Evolutionary conservation across 2,888 invertebrate species (phyloP).

Genomic region (Linyphia triangularis): DNA sequence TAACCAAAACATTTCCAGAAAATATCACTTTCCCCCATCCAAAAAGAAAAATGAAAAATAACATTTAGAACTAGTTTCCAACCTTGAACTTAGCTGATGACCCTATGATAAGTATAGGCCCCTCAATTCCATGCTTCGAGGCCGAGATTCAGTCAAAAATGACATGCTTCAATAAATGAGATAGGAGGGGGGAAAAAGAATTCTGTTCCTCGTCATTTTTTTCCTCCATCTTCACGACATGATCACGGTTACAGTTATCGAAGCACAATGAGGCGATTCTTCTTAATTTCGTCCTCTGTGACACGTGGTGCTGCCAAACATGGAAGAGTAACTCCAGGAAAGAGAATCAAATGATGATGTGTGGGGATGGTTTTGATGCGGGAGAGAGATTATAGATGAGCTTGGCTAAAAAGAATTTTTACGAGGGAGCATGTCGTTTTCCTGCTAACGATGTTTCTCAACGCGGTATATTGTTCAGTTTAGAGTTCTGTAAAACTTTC

Average conservation of each 20-base stretch:
- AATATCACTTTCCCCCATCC: not conserved
- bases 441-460: too few relatives aligned
- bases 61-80: not conserved
- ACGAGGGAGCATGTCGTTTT: too few relatives aligned
- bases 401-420: not conserved
- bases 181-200: not conserved
- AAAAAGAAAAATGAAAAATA: too few relatives aligned
- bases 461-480: too few relatives aligned
- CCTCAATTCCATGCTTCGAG: not conserved
- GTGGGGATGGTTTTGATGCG: not conserved
- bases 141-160: conserved; percentile 8
- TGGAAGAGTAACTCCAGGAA: not conserved
- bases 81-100: conserved; percentile 4
- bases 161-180: not conserved
- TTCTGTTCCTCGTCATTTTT: not conserved
- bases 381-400: not conserved
- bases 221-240: not conserved
- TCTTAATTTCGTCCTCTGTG: too few relatives aligned
- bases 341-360: conserved; percentile 1
- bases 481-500: too few relatives aligned
- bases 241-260: conserved; percentile 28
- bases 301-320: not conserved
- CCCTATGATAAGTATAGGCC: not conserved
- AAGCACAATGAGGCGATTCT: not conserved
- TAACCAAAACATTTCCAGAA: too few relatives aligned